A percentile compares a stretch with the other conserved stretches of the same genome.
Evolutionary conservation across 35 echinoderm and acorn worm species (phyloP).

Genomic region (Eucidaris tribuloides): DNA sequence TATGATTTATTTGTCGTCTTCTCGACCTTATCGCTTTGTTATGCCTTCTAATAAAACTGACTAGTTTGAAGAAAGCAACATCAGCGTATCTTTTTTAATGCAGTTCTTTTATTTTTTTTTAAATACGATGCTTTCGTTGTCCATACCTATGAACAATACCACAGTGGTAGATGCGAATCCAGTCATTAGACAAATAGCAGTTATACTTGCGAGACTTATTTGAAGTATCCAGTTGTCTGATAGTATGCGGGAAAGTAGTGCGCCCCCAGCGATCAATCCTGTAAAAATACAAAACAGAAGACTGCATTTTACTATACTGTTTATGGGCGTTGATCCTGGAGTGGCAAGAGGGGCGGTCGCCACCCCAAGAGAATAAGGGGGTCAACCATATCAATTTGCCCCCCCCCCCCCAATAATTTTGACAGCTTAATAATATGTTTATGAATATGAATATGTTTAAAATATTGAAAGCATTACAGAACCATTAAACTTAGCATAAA

Average conservation of each 20-base stretch:
- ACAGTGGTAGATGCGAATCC: background rate
- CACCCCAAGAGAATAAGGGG: background rate
- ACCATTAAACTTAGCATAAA: too few relatives aligned
- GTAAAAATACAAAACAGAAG: background rate
- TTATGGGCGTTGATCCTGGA: background rate
- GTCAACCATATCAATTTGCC: background rate
- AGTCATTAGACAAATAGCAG: background rate
- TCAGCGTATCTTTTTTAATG: too few relatives aligned
- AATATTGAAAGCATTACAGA: too few relatives aligned
- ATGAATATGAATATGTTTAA: too few relatives aligned
- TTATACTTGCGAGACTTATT: background rate
- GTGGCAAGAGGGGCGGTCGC: background rate
- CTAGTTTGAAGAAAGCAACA: too few relatives aligned
- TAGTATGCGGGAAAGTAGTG: background rate
- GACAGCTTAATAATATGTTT: background rate
- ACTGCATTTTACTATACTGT: background rate
- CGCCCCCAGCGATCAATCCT: constrained; percentile 7
- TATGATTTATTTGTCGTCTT: too few relatives aligned
- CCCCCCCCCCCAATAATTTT: background rate
- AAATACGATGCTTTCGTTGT: too few relatives aligned
- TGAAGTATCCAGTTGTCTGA: constrained; percentile 24
- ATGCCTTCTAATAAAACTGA: too few relatives aligned
- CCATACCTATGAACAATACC: background rate
- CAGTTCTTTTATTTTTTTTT: too few relatives aligned
- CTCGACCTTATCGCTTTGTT: too few relatives aligned